Evolutionary conservation across 2,888 invertebrate genomes (phyloP).

Genomic region (Agonopterix subpropinquella): DNA sequence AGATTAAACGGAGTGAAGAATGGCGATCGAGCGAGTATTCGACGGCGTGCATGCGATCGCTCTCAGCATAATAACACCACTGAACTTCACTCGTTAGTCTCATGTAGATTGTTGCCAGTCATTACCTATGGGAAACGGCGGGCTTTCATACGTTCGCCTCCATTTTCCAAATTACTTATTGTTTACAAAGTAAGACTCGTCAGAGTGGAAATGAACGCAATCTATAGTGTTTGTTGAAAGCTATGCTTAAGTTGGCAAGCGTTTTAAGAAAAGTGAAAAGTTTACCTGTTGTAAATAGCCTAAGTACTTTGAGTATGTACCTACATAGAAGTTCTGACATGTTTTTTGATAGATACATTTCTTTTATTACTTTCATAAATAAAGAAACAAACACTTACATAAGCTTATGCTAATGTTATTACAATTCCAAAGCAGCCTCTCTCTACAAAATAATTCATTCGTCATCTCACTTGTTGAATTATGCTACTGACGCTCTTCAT

Average conservation of each 20-base stretch:
- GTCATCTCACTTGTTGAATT: slow-evolving; percentile 59
- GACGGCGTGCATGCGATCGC: slow-evolving; percentile 32
- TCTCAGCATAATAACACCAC: slow-evolving; percentile 38
- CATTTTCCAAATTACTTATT: slow-evolving; percentile 48
- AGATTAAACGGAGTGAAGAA: slow-evolving; percentile 34
- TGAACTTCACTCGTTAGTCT: slow-evolving; percentile 46
- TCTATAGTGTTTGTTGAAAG: slow-evolving; percentile 20
- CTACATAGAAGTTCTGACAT: too few relatives aligned
- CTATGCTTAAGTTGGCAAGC: slow-evolving; percentile 13
- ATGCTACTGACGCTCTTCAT: slow-evolving; percentile 62
- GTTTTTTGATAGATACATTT: too few relatives aligned
- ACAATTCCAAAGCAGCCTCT: slow-evolving; percentile 35
- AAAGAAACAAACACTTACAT: slow-evolving; percentile 4
- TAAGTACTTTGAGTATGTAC: not conserved
- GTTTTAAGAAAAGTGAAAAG: slow-evolving; percentile 7
- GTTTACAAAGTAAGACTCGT: slow-evolving; percentile 32
- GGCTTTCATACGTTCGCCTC: slow-evolving; percentile 34
- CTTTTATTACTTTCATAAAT: not conserved
- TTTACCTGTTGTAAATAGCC: slow-evolving; percentile 1
- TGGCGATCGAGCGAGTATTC: slow-evolving; percentile 26
- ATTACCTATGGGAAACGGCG: slow-evolving; percentile 39
- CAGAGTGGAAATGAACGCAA: slow-evolving; percentile 26
- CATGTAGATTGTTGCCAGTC: slow-evolving; percentile 39
- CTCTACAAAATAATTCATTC: slow-evolving; percentile 47
- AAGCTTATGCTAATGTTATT: slow-evolving; percentile 28